Percentiles rank a stretch among this genome's conserved stretches.
These are phyloP conservation scores for Brienomyrus brachyistius DNA, from an alignment of 2,113 vertebrate species.

Conservation along the genomic window DNA sequence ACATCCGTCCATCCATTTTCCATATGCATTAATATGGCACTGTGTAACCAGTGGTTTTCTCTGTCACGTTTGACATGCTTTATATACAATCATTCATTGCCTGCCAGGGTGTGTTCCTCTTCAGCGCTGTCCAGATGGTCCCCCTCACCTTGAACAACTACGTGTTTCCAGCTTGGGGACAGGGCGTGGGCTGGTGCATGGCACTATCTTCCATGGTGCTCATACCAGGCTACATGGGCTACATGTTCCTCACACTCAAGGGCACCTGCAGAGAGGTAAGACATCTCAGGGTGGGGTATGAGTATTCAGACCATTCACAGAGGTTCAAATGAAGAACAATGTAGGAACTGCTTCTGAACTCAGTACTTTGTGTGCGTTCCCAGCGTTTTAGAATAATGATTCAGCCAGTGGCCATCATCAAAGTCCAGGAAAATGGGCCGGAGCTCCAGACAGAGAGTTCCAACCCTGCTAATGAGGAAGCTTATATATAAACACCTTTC, in stretches of 20 bases:
- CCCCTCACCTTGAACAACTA: conserved; percentile 92
- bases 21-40: neutral
- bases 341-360: neutral
- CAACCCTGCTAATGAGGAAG: conserved; percentile 82
- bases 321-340: neutral
- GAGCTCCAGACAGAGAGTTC: conserved; percentile 71
- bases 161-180: conserved; percentile 92
- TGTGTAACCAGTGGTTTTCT: neutral
- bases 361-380: neutral
- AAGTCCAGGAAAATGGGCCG: conserved; percentile 78
- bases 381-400: conserved; percentile 91
- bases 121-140: conserved; percentile 96
- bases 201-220: conserved; percentile 94
- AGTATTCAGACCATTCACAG: neutral
- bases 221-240: conserved; percentile 95
- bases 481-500: conserved; percentile 75
- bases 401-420: conserved; percentile 73
- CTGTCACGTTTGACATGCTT: neutral
- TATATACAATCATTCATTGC: conserved; percentile 6
- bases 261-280: conserved; percentile 93
- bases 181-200: conserved; percentile 98
- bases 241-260: conserved; percentile 88
- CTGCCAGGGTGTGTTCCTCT: conserved; percentile 90
- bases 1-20: neutral
- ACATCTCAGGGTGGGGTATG: neutral